phyloP scores from a whole-genome alignment of 2,888 invertebrate species.

The Callyntrura sp. region DNA sequence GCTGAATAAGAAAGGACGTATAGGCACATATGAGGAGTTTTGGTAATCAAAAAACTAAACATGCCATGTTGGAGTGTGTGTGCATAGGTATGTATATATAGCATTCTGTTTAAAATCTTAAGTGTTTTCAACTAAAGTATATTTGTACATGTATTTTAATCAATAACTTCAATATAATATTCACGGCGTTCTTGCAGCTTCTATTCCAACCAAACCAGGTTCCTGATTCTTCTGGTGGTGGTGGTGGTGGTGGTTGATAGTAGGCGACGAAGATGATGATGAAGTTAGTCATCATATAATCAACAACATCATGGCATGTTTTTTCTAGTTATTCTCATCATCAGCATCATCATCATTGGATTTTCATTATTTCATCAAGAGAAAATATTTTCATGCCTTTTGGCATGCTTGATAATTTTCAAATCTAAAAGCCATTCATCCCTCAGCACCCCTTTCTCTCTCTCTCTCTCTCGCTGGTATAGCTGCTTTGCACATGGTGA shows the following conservation, averaged over 20 bases:
- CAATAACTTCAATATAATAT: slow-evolving; percentile 32
- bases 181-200: background rate
- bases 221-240: background rate
- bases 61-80: background rate
- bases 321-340: slow-evolving; percentile 32
- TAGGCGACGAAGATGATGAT: slow-evolving; percentile 32
- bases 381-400: slow-evolving; percentile 73
- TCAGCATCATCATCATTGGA: slow-evolving; percentile 22
- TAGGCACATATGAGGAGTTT: background rate
- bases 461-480: background rate
- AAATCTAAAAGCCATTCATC: slow-evolving; percentile 63
- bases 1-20: background rate
- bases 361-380: slow-evolving; percentile 70
- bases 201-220: background rate
- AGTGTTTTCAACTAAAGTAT: slow-evolving; percentile 20
- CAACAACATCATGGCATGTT: slow-evolving; percentile 28
- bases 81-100: background rate
- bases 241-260: too few relatives aligned
- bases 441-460: background rate
- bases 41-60: background rate
- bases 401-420: slow-evolving; percentile 69
- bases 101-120: too few relatives aligned
- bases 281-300: slow-evolving; percentile 48
- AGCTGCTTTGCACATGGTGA: background rate
- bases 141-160: slow-evolving; percentile 12